phyloP scores from a whole-genome alignment of 2,113 vertebrate genomes.

The Hippocampus barbouri region DNA sequence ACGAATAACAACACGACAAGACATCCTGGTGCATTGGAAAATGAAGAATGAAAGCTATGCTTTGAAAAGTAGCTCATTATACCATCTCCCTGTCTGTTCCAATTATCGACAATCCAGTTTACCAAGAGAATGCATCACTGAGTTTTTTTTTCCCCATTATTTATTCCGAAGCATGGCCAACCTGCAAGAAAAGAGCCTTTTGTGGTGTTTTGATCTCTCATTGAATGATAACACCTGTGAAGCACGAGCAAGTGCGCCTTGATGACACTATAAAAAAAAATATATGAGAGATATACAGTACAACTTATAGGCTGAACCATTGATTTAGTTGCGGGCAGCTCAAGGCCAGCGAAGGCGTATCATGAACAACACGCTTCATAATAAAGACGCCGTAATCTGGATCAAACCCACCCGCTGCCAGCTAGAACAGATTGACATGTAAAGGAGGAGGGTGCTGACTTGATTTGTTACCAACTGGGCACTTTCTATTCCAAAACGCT shows the following conservation, averaged over 20 bases:
- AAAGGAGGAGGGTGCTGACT: slow-evolving; percentile 10
- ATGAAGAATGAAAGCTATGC: slow-evolving; percentile 6
- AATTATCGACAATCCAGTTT: slow-evolving; percentile 24
- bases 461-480: slow-evolving; percentile 36
- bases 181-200: slow-evolving; percentile 9
- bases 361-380: slow-evolving; percentile 56
- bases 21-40: background rate
- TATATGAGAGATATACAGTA: background rate
- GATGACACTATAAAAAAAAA: background rate
- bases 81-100: slow-evolving; percentile 19
- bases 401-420: slow-evolving; percentile 54
- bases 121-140: background rate
- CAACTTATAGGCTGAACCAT: background rate
- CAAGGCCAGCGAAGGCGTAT: slow-evolving; percentile 49
- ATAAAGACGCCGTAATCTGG: slow-evolving; percentile 55
- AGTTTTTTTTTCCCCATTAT: slow-evolving; percentile 12
- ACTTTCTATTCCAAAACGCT: slow-evolving; percentile 8
- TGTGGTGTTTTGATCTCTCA: background rate
- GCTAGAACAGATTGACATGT: slow-evolving; percentile 58
- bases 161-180: slow-evolving; percentile 4
- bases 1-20: background rate
- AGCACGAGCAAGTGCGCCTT: background rate
- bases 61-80: slow-evolving; percentile 21
- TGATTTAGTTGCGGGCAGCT: slow-evolving; percentile 23
- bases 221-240: background rate